These are phyloP conservation scores for Oryzias melastigma DNA, from an alignment of 2,113 vertebrate genomes.

Conservation along the genomic window DNA sequence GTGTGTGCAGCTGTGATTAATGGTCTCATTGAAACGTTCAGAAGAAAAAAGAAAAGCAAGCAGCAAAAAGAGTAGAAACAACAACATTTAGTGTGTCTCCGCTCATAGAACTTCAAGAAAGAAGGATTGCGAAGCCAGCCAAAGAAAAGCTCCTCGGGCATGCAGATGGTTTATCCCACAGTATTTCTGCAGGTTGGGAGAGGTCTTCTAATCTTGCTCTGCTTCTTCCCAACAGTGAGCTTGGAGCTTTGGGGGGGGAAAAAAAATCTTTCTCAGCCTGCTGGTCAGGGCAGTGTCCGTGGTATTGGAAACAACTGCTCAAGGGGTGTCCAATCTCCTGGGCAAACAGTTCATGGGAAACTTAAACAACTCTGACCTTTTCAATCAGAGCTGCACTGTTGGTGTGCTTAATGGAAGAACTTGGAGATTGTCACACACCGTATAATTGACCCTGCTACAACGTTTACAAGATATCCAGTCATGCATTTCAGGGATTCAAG, in stretches of 20 bases:
- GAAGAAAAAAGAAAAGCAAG: constrained; percentile 29
- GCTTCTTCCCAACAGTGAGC: constrained; percentile 42
- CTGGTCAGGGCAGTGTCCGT: constrained; percentile 68
- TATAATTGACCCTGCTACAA: not conserved
- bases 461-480: not conserved
- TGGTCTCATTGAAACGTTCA: constrained; percentile 56
- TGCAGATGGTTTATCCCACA: constrained; percentile 68
- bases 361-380: constrained; percentile 34
- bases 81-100: constrained; percentile 54
- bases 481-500: not conserved
- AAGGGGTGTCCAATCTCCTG: constrained; percentile 46
- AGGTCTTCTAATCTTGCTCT: constrained; percentile 59
- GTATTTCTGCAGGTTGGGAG: constrained; percentile 47
- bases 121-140: constrained; percentile 46
- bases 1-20: constrained; percentile 56
- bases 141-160: constrained; percentile 44
- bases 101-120: constrained; percentile 51
- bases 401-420: not conserved
- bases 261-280: constrained; percentile 58
- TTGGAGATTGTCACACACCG: not conserved
- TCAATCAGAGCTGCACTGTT: constrained; percentile 19
- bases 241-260: constrained; percentile 68
- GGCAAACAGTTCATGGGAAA: constrained; percentile 48
- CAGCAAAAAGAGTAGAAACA: constrained; percentile 35
- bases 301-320: constrained; percentile 65